Evolutionary conservation across 2,113 vertebrate genomes (phyloP), one percentile per base, ranked within the genome.

Genomic region (Mystacornis crossleyi): DNA sequence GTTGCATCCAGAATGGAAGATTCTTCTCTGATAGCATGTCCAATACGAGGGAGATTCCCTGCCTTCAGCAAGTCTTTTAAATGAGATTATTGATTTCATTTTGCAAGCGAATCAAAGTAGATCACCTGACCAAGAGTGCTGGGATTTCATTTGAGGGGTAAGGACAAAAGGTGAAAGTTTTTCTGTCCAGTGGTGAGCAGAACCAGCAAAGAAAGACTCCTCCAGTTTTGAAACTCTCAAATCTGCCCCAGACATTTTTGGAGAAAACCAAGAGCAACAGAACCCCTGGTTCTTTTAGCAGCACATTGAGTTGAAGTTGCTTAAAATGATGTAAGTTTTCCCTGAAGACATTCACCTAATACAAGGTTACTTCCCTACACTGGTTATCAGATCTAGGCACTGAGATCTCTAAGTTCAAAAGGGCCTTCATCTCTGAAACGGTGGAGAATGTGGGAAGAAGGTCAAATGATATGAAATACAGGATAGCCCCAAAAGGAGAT

Each of bases 11-110:
- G 93, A 88, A 34, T 45, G 92, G 71, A 90, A 96, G 94, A 93
- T 95, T 86, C 57, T 82, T 72, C 60, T 73, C 79, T 48, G 95
- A 96, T 93, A 97, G 81, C 31, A 45, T 33, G 48, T 81, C 71
- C 81, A 96, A 50, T 85, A 70, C 18, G 54, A 94, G 51, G 84
- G 70, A 80, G 38, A 91, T 74, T 96, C 81, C 62, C 50, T 90
- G 71, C 88, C 94, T 95, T 96, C 96, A 94, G 96, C 92, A 91
- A 92, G 64, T 61, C 82, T 93, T 96, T 90, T 7, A 94, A 96
- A 97, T 96, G 67, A 96, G 88, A 78, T 93, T 97, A 97, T 97
- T 94, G 96, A 97, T 97, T 95, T 89, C 38, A 74, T 81, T 93
- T 93, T 75, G 75, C 61, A 86, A 94, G 71, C 0, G 2, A 89